Evolutionary conservation across 2,113 vertebrate genomes (phyloP).

Genomic region (Oplegnathus fasciatus): DNA sequence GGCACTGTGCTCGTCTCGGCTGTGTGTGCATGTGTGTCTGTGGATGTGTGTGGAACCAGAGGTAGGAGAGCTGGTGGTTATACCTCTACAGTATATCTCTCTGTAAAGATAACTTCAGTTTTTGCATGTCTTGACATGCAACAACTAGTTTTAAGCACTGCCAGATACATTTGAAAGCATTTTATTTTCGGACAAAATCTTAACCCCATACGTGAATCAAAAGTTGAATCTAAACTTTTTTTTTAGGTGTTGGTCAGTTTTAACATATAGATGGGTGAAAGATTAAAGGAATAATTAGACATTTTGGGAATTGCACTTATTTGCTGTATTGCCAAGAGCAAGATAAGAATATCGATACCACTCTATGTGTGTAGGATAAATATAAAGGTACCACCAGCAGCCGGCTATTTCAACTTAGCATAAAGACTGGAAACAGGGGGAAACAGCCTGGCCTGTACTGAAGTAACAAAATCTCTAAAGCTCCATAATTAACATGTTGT

Average conservation of each 20-base stretch:
- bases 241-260: background rate
- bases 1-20: constrained; percentile 38
- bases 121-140: background rate
- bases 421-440: background rate
- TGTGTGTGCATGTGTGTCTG: background rate
- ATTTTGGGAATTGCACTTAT: background rate
- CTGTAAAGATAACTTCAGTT: background rate
- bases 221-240: background rate
- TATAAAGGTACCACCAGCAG: background rate
- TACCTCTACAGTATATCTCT: background rate
- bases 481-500: no score
- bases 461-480: background rate
- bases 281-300: background rate
- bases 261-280: background rate
- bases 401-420: background rate
- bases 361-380: background rate
- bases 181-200: background rate
- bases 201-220: background rate
- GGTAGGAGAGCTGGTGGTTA: background rate
- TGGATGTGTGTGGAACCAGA: background rate
- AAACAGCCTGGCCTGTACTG: background rate
- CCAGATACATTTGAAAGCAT: background rate
- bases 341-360: background rate
- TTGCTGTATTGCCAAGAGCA: background rate
- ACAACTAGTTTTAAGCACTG: background rate